Conservation (phyloP, 2,113 vertebrate genomes). For the Piprites chloris region DNA sequence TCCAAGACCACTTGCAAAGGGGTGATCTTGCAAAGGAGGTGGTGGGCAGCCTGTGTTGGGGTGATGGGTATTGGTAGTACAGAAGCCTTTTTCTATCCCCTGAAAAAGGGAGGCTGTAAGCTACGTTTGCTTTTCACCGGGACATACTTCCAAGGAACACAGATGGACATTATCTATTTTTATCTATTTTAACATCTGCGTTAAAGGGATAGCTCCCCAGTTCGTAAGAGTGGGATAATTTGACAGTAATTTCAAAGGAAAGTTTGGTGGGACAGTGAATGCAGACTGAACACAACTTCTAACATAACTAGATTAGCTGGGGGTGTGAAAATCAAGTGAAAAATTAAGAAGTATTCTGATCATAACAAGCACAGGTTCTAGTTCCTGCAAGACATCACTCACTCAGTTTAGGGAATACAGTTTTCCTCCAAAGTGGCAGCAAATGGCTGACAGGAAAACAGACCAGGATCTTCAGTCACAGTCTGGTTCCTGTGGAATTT, state of each 20-base stretch:
- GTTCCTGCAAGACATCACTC: background rate
- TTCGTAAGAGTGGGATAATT: background rate
- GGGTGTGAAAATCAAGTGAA: background rate
- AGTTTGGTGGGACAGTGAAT: background rate
- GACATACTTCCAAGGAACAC: background rate
- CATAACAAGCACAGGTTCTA: background rate
- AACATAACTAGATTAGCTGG: background rate
- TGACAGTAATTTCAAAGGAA: background rate
- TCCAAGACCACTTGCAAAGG: background rate
- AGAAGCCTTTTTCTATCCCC: background rate
- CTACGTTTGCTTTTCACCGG: background rate
- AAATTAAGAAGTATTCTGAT: background rate
- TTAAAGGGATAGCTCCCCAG: background rate
- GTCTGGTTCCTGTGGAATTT: accelerated
- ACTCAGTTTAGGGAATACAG: background rate
- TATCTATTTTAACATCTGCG: background rate
- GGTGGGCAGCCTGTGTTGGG: background rate
- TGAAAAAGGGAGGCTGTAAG: background rate
- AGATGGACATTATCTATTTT: background rate
- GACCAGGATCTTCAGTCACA: background rate
- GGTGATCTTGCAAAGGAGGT: background rate
- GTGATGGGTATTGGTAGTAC: background rate
- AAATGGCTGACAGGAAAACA: background rate
- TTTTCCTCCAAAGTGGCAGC: background rate
- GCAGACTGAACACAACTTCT: background rate